Conservation (phyloP, 2,888 invertebrate species). For the Caenorhabditis uteleia region DNA sequence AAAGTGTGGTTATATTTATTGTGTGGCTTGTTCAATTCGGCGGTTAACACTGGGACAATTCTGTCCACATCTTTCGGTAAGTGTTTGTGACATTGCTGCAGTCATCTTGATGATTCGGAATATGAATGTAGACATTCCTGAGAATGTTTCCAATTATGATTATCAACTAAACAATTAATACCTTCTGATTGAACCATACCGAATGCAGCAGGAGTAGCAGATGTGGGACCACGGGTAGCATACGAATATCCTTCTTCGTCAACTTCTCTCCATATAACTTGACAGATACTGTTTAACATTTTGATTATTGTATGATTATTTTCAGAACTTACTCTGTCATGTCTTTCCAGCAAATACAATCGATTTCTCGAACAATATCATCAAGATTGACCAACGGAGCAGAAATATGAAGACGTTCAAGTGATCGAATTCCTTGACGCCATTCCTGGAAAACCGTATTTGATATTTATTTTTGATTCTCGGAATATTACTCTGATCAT, state of each 20-base stretch:
- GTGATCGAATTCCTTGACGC: constrained; percentile 16
- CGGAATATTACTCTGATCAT: constrained; percentile 15
- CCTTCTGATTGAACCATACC: constrained; percentile 12
- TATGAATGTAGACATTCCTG: constrained; percentile 29
- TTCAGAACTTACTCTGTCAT: constrained; percentile 25
- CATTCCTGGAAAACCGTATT: constrained; percentile 19
- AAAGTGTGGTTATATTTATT: too few relatives aligned
- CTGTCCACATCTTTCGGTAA: constrained; percentile 15
- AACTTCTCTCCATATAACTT: constrained; percentile 32
- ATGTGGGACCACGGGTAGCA: constrained; percentile 21
- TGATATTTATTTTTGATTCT: too few relatives aligned
- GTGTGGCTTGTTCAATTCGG: too few relatives aligned
- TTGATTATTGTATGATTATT: not conserved
- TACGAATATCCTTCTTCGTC: constrained; percentile 37
- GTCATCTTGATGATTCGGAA: constrained; percentile 40
- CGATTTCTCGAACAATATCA: constrained; percentile 13
- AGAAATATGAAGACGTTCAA: constrained; percentile 33
- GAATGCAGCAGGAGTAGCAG: constrained; percentile 28
- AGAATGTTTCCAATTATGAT: constrained; percentile 1
- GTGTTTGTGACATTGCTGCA: constrained; percentile 12
- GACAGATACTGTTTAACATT: constrained; percentile 20
- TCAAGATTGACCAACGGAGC: constrained; percentile 25
- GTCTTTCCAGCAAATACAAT: constrained; percentile 33
- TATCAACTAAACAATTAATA: not conserved
- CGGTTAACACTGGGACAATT: constrained; percentile 26